Conservation (phyloP, 1,140 invertebrate genomes). For the Eumeta japonica region DNA sequence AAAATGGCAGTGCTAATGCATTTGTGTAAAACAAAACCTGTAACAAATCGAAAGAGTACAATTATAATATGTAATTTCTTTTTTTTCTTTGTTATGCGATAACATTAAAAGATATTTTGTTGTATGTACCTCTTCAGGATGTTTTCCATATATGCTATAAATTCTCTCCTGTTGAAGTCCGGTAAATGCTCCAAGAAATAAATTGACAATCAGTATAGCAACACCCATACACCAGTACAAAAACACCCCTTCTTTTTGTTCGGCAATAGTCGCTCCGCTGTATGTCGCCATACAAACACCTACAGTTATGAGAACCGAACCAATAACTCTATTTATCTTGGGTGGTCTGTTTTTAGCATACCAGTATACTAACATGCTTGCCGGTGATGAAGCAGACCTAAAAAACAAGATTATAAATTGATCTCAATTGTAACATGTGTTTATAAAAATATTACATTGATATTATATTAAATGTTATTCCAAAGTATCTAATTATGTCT, state of each 20-base stretch:
- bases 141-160: conserved; percentile 41
- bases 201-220: conserved; percentile 28
- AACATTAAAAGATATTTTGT: no score
- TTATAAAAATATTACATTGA: conserved; percentile 1
- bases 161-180: conserved; percentile 42
- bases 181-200: conserved; percentile 39
- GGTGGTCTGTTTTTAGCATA: conserved; percentile 32
- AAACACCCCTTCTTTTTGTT: conserved; percentile 27
- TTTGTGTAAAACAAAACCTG: conserved; percentile 50
- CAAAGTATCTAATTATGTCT: background rate
- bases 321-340: conserved; percentile 32
- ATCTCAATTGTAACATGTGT: background rate
- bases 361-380: conserved; percentile 44
- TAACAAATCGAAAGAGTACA: no score
- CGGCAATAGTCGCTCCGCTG: conserved; percentile 33
- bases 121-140: conserved; percentile 45
- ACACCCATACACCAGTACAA: conserved; percentile 42
- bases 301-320: conserved; percentile 38
- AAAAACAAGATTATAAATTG: conserved; percentile 9
- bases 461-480: background rate
- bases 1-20: conserved; percentile 37
- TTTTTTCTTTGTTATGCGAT: no score
- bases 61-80: no score
- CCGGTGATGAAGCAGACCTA: conserved; percentile 45
- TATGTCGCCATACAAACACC: conserved; percentile 40